Percentiles rank a stretch among this genome's conserved stretches.
Conservation (phyloP, 2,888 invertebrate genomes). For the Patella ulyssiponensis region DNA sequence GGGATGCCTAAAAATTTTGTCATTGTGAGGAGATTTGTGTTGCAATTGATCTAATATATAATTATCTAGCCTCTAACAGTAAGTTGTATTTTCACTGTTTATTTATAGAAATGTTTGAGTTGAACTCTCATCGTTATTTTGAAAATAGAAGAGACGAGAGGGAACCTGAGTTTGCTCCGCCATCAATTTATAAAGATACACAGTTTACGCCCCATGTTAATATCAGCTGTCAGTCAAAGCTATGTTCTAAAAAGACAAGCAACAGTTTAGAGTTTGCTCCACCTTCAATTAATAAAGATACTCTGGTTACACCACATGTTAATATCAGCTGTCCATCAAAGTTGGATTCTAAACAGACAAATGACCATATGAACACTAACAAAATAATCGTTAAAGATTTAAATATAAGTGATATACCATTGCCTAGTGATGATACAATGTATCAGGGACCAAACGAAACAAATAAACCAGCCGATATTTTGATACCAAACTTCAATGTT, state of each 20-base stretch:
- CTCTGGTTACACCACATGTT: neutral
- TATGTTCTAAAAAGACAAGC: neutral
- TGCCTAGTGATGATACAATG: neutral
- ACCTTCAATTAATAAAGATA: conserved; percentile 51
- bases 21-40: no score
- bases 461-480: no score
- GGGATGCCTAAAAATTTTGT: no score
- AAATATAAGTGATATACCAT: no score
- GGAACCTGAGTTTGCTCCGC: conserved; percentile 62
- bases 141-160: conserved; percentile 54
- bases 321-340: no score
- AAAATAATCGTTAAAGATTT: neutral
- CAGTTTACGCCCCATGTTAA: neutral
- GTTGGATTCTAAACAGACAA: neutral
- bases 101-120: no score
- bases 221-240: no score
- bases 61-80: no score
- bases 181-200: conserved; percentile 47
- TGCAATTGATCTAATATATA: no score
- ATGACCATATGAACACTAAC: neutral
- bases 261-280: conserved; percentile 58
- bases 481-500: conserved; percentile 3
- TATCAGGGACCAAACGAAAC: neutral
- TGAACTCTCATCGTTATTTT: conserved; percentile 36
- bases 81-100: no score